Evolutionary conservation across 2,888 invertebrate species (phyloP).

Genomic region (Bhutanitis thaidina): DNA sequence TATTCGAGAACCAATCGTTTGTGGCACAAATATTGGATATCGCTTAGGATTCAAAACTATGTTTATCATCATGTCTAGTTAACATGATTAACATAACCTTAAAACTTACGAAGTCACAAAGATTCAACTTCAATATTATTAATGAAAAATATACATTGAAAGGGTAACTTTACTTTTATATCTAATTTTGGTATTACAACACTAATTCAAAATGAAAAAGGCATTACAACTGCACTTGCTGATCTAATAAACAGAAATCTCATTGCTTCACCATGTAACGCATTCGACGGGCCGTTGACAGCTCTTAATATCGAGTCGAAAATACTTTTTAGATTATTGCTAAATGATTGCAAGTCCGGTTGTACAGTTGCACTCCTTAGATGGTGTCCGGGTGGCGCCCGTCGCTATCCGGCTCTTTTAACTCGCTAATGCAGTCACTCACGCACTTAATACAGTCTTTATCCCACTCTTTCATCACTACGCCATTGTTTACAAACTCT

Average conservation of each 20-base stretch:
- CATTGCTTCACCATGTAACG: not conserved
- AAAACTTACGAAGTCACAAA: no score
- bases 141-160: no score
- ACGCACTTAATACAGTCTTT: constrained; percentile 15
- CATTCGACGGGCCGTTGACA: constrained; percentile 12
- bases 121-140: no score
- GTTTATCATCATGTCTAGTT: no score
- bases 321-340: constrained; percentile 55
- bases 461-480: constrained; percentile 16
- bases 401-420: constrained; percentile 44
- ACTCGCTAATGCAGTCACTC: constrained; percentile 19
- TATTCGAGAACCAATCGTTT: no score
- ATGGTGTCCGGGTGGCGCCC: constrained; percentile 60
- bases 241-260: not conserved
- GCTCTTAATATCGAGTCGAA: constrained; percentile 42
- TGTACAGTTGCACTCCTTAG: constrained; percentile 73
- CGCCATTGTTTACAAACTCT: constrained; percentile 16
- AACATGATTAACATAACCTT: no score
- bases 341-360: constrained; percentile 65
- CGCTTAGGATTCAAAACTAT: no score
- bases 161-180: no score
- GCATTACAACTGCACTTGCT: no score
- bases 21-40: no score
- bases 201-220: no score
- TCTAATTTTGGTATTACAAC: no score